Evolutionary conservation across 2,113 vertebrate species (phyloP).

Genomic region (Lota lota): DNA sequence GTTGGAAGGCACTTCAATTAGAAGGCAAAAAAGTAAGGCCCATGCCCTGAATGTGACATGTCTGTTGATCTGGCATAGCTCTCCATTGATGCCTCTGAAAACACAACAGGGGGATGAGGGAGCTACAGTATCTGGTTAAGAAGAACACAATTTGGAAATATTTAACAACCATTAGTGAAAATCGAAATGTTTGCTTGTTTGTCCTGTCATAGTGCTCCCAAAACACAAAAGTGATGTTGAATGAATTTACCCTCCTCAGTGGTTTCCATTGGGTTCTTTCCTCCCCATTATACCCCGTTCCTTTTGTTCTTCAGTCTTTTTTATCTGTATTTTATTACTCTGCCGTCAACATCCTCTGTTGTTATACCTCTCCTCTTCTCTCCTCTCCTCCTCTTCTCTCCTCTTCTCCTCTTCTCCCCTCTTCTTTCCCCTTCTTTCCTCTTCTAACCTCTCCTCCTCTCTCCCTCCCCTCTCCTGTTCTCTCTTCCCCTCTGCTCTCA

Average conservation of each 20-base stretch:
- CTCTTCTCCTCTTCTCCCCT: background rate
- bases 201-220: too few species aligned
- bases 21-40: slow-evolving; percentile 55
- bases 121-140: too few species aligned
- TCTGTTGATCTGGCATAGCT: slow-evolving; percentile 68
- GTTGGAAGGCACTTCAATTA: slow-evolving; percentile 72
- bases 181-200: too few species aligned
- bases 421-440: background rate
- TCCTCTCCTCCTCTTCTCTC: background rate
- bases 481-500: slow-evolving; percentile 2
- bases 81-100: slow-evolving; percentile 24
- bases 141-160: background rate
- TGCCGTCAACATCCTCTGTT: background rate
- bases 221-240: too few species aligned
- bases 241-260: too few species aligned
- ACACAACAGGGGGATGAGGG: background rate
- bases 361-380: background rate
- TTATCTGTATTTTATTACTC: too few species aligned
- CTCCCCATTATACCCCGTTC: background rate
- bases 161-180: background rate
- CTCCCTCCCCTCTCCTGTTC: background rate
- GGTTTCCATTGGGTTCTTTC: background rate
- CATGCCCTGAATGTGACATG: slow-evolving; percentile 65
- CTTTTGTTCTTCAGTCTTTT: background rate
- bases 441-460: background rate